These are phyloP conservation scores for Zalophus californianus DNA, from an alignment of 2,797 vertebrate species.

Conservation along the genomic window DNA sequence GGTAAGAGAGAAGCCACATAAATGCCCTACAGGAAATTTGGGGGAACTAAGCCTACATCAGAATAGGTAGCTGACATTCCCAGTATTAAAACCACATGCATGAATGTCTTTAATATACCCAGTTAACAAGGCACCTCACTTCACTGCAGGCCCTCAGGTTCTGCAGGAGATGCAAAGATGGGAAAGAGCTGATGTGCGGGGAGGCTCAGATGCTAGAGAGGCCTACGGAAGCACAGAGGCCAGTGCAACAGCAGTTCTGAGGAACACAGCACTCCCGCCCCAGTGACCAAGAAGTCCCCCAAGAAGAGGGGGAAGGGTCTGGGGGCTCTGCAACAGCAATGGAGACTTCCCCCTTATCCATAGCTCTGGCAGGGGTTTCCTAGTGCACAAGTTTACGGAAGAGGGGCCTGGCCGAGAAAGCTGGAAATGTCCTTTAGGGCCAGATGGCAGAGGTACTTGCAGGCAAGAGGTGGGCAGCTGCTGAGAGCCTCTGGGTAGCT, in stretches of 20 bases:
- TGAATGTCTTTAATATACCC: background rate
- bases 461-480: background rate
- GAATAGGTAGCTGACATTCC: background rate
- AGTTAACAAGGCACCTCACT: background rate
- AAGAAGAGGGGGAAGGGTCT: no score
- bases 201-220: background rate
- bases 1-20: background rate
- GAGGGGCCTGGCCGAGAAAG: background rate
- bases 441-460: background rate
- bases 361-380: background rate
- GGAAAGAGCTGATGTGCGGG: background rate
- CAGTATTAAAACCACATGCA: background rate
- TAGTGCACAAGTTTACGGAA: background rate
- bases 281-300: no score
- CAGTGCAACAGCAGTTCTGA: background rate
- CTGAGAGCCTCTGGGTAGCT: background rate
- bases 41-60: background rate
- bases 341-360: background rate
- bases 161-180: background rate
- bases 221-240: background rate
- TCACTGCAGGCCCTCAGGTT: background rate
- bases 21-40: background rate
- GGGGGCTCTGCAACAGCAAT: background rate
- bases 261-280: background rate
- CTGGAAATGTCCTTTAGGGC: background rate